Evolutionary conservation across 1,140 invertebrate genomes (phyloP).

Genomic region (Parasteatoda tepidariorum): DNA sequence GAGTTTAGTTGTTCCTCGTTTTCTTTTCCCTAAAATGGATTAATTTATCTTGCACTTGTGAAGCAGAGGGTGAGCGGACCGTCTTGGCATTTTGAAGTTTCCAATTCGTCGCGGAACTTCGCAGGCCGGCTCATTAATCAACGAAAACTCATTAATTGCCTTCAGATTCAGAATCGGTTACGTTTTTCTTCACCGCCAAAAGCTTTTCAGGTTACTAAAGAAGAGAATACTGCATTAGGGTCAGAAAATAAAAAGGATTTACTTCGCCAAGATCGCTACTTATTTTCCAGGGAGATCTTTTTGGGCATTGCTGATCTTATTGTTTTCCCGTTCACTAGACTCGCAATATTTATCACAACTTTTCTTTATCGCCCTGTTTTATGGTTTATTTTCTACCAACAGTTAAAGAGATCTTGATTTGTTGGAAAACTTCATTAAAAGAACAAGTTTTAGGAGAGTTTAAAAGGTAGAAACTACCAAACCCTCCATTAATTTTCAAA

Average conservation of each 20-base stretch:
- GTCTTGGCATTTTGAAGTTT: constrained; percentile 58
- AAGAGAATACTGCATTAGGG: constrained; percentile 7
- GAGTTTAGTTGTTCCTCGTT: constrained; percentile 58
- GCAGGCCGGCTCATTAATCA: constrained; percentile 48
- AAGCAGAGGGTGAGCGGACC: constrained; percentile 20
- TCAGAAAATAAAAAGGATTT: background rate
- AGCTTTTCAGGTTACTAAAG: constrained; percentile 38
- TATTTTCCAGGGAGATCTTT: no score
- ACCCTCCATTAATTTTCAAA: no score
- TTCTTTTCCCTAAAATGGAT: constrained; percentile 52
- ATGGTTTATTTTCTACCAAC: no score
- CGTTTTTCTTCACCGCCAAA: constrained; percentile 44
- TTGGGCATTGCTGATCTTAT: no score
- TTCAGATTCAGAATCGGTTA: constrained; percentile 55
- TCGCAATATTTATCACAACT: no score
- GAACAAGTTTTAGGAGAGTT: no score
- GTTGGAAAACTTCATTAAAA: no score
- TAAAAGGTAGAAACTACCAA: no score
- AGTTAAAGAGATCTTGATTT: no score
- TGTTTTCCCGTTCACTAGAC: no score
- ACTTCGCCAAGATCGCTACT: background rate
- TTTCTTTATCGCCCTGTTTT: no score
- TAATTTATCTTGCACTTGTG: constrained; percentile 59
- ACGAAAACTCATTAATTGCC: constrained; percentile 55
- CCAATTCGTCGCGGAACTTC: constrained; percentile 57